Percentiles rank a stretch among this genome's conserved stretches.
Evolutionary conservation across 2,113 vertebrate genomes (phyloP).

Genomic region (Eleginops maclovinus): DNA sequence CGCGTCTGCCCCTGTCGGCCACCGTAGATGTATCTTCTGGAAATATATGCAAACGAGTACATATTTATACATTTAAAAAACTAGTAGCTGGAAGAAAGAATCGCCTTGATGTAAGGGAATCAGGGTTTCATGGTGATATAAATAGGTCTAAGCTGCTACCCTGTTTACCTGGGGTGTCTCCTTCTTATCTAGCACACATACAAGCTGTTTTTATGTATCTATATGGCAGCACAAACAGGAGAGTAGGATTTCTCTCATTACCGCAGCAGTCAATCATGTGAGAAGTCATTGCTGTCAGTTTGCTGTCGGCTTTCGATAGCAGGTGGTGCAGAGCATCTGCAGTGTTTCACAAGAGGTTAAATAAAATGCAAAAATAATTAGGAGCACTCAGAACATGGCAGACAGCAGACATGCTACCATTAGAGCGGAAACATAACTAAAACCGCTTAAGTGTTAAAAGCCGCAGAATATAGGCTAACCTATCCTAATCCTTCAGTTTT

Average conservation of each 20-base stretch:
- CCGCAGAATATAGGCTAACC: constrained; percentile 64
- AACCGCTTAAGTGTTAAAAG: constrained; percentile 68
- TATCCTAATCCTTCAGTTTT: constrained; percentile 71
- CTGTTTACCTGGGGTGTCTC: too few species aligned
- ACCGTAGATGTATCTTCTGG: too few species aligned
- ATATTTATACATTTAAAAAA: too few species aligned
- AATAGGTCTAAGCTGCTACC: too few species aligned
- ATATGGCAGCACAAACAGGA: constrained; percentile 8
- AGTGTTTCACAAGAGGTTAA: constrained; percentile 27
- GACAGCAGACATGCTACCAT: constrained; percentile 34
- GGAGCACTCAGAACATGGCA: constrained; percentile 42
- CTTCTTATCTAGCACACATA: neutral
- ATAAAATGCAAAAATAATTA: constrained; percentile 58
- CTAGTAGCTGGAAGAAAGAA: too few species aligned
- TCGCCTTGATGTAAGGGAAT: too few species aligned
- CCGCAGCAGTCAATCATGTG: constrained; percentile 39
- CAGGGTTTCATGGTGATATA: too few species aligned
- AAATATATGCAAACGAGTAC: too few species aligned
- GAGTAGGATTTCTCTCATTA: constrained; percentile 9
- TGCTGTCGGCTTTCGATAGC: constrained; percentile 45
- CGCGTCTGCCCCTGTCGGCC: too few species aligned
- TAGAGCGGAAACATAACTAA: constrained; percentile 48
- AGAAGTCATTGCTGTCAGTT: constrained; percentile 26
- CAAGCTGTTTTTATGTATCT: neutral
- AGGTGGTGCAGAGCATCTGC: constrained; percentile 59